Base-by-base conservation (phyloP, 2,888 invertebrate genomes). In the Nebria salina region DNA sequence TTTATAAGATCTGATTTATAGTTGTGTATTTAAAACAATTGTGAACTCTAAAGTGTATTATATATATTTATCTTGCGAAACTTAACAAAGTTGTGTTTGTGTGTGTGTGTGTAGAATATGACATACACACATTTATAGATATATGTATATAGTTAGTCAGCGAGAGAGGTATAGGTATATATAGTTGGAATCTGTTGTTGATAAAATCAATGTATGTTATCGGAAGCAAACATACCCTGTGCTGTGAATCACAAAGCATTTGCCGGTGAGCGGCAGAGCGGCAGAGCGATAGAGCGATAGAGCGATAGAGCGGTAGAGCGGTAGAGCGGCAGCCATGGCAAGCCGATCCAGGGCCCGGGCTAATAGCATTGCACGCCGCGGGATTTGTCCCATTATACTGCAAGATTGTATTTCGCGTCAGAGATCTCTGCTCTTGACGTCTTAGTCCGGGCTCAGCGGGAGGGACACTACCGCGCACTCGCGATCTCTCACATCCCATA, bases 321-420 rank as follows among this genome's bases (percentile, higher is more conserved):
- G 20, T 20, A 20, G 54, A 54, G 7, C 54, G 54, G 54, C 11
- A 54, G 54, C 6, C 54, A 13, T 54, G 54, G 81, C 73, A 54
- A 68, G 13, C 68, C 65, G 43, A 74, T 70, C 73, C 65, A 76
- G 42, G 82, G 72, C 70, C 72, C 83, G 84, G 85, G 84, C 86
- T 87, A 87, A 88, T 87, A 86, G 87, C 86, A 86, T 85, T 85
- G 85, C 85, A 84, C 84, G 84, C 83, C 73, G 80, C 77, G 82
- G 85, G 87, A 88, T 88, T 87, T 87, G 87, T 86, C 87, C 88
- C 87, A 88, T 88, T 88, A 88, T 88, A 85, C 86, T 85, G 70
- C 85, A 86, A 88, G 88, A 88, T 88, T 88, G 86, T 88, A 87
- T 87, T 88, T 87, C 87, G 85, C 86, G 86, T 86, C 85, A 85